phyloP scores from a whole-genome alignment of 2,113 vertebrate genomes.

The Marmota flaviventris region DNA sequence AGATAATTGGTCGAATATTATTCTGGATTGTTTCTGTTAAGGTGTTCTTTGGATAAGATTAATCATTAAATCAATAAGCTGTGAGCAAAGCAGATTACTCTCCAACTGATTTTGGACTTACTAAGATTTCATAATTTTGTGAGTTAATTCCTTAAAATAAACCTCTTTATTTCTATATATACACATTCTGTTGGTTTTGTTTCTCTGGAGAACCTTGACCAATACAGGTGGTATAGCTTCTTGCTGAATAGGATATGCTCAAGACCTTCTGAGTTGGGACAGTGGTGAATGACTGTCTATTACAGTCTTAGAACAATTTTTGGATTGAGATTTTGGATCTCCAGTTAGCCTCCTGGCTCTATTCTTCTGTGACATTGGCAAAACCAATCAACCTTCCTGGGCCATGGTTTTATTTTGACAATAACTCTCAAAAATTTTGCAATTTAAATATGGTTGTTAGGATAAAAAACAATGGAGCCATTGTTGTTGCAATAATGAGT shows the following conservation, averaged over 20 bases:
- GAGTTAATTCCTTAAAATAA: background rate
- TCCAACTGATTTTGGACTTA: background rate
- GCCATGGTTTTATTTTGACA: constrained; percentile 48
- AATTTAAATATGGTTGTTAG: constrained; percentile 72
- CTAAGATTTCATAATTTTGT: background rate
- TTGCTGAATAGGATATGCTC: background rate
- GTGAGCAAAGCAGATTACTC: background rate
- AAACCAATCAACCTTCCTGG: constrained; percentile 40
- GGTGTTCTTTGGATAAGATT: background rate
- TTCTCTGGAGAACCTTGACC: background rate
- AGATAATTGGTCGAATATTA: background rate
- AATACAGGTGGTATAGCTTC: background rate
- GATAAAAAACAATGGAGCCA: constrained; percentile 52
- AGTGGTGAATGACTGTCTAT: constrained; percentile 1
- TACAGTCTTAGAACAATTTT: background rate
- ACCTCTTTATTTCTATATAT: background rate
- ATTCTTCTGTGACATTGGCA: constrained; percentile 36
- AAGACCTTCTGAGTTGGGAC: background rate
- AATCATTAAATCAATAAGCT: background rate
- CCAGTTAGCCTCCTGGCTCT: constrained; percentile 9
- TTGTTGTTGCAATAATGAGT: constrained; percentile 64
- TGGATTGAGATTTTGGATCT: constrained; percentile 40
- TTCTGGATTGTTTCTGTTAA: background rate
- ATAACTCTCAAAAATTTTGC: constrained; percentile 35
- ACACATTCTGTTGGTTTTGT: background rate